Conservation (phyloP, 2,888 invertebrate genomes). For the Drosophila rubida region DNA sequence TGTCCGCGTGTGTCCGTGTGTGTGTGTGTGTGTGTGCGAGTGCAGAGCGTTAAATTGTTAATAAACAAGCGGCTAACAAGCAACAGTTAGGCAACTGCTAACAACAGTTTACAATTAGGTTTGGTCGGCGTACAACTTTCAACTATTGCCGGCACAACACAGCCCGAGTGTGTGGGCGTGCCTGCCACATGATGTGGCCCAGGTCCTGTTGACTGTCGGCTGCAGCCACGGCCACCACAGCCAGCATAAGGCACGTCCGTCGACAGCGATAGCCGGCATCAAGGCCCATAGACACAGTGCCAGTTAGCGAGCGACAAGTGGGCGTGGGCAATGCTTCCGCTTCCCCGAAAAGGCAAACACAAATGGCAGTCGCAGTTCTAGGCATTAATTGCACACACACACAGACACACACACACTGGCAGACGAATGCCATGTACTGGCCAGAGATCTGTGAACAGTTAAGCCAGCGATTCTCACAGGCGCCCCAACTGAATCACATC, state of each 20-base stretch:
- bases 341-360: constrained; percentile 63
- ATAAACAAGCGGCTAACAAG: constrained; percentile 80
- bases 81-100: constrained; percentile 72
- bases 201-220: constrained; percentile 34
- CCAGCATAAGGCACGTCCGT: constrained; percentile 57
- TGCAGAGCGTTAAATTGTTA: constrained; percentile 80
- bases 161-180: constrained; percentile 55
- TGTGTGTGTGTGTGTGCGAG: constrained; percentile 26
- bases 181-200: constrained; percentile 33
- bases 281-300: constrained; percentile 32
- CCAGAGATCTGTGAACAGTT: constrained; percentile 69
- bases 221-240: background rate
- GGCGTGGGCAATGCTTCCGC: constrained; percentile 74
- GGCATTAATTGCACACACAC: constrained; percentile 67
- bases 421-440: background rate
- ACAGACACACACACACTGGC: constrained; percentile 37
- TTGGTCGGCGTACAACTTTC: constrained; percentile 65
- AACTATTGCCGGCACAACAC: constrained; percentile 68
- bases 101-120: constrained; percentile 80
- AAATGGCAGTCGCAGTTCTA: constrained; percentile 49
- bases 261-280: constrained; percentile 33
- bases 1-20: background rate
- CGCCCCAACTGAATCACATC: constrained; percentile 61
- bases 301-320: constrained; percentile 71
- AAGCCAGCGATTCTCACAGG: constrained; percentile 63